phyloP scores from a whole-genome alignment of 2,888 invertebrate genomes.

The Strigamia crassipes region DNA sequence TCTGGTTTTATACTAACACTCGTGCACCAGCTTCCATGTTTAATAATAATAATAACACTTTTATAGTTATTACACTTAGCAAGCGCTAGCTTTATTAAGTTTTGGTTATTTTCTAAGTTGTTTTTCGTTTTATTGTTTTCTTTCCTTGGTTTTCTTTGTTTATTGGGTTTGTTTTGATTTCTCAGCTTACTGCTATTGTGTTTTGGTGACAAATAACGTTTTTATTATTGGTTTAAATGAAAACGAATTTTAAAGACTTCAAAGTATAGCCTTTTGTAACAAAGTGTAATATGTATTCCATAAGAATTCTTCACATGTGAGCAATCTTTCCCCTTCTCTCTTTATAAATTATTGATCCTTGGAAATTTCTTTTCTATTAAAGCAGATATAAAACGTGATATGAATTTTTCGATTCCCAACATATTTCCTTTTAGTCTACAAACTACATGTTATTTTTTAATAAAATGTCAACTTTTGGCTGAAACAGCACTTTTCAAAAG shows the following conservation, averaged over 20 bases:
- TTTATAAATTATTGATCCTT: neutral
- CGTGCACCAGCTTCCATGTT: neutral
- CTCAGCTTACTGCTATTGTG: neutral
- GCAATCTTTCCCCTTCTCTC: neutral
- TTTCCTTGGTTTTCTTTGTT: neutral
- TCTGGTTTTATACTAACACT: neutral
- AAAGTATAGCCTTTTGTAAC: neutral
- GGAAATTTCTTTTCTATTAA: neutral
- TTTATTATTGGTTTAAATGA: neutral
- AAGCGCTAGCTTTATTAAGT: neutral
- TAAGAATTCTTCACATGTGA: neutral
- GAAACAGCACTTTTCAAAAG: neutral
- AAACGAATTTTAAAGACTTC: neutral
- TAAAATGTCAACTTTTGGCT: neutral
- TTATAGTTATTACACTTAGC: neutral
- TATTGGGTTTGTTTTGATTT: neutral
- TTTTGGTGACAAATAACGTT: neutral
- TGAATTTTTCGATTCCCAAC: neutral
- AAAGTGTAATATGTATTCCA: neutral
- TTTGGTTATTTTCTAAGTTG: neutral
- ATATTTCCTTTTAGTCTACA: too few relatives aligned
- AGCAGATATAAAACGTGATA: neutral
- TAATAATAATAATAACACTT: neutral
- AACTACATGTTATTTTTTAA: neutral
- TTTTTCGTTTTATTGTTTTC: too few relatives aligned